phyloP scores from a whole-genome alignment of 1,140 invertebrate species.

The Aphis gossypii region DNA sequence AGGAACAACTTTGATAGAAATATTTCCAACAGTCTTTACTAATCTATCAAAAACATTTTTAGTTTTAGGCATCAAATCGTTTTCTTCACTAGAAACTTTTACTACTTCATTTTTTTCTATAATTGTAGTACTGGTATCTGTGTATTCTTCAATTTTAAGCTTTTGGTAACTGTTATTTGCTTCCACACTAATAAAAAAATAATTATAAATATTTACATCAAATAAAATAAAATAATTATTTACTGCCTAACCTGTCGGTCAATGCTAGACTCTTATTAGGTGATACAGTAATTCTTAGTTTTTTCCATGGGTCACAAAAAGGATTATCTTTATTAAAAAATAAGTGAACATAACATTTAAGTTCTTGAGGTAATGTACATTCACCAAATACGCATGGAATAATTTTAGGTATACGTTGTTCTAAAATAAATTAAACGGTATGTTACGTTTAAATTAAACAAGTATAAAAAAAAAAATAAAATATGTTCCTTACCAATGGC shows the following conservation, averaged over 20 bases:
- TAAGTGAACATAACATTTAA: slow-evolving; percentile 52
- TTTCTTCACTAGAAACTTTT: background rate
- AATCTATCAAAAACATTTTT: slow-evolving; percentile 40
- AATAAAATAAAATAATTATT: background rate
- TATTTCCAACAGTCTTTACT: slow-evolving; percentile 35
- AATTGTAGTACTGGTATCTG: background rate
- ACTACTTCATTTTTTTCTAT: background rate
- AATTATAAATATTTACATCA: background rate
- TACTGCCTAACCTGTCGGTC: slow-evolving; percentile 13
- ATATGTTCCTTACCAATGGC: slow-evolving; percentile 70
- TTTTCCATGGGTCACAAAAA: slow-evolving; percentile 46
- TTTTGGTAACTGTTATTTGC: background rate
- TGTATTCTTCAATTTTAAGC: background rate
- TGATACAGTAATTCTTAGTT: background rate
- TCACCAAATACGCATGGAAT: slow-evolving; percentile 54
- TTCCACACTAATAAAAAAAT: background rate
- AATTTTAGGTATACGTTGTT: slow-evolving; percentile 41
- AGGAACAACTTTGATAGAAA: slow-evolving; percentile 30
- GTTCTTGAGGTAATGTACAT: slow-evolving; percentile 51
- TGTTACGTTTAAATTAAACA: background rate
- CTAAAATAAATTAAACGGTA: background rate
- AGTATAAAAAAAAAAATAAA: background rate
- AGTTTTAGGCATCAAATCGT: background rate
- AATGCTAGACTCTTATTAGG: background rate
- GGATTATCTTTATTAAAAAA: slow-evolving; percentile 37